Percentiles rank a stretch among this genome's conserved stretches.
These are phyloP conservation scores for Karalla daura DNA, from an alignment of 2,797 vertebrate species.

Conservation along the genomic window DNA sequence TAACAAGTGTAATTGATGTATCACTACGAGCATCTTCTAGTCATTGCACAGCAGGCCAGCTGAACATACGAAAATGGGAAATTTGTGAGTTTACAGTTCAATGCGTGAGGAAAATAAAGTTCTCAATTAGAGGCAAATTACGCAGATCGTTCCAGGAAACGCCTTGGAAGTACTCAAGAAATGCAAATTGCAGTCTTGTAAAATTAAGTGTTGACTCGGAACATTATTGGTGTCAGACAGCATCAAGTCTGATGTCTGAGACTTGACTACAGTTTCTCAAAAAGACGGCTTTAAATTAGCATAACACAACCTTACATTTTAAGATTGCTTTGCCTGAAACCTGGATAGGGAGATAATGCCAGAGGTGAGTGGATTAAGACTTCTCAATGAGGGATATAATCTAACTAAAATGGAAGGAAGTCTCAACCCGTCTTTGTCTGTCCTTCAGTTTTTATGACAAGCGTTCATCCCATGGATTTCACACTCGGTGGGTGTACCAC, in stretches of 20 bases:
- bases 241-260: not conserved
- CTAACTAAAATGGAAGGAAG: not conserved
- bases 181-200: not conserved
- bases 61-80: conserved; percentile 2
- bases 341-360: conserved; percentile 29
- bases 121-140: conserved; percentile 6
- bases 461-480: not conserved
- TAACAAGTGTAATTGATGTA: conserved; percentile 20
- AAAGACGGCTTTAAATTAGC: conserved; percentile 15
- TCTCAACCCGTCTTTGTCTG: not conserved
- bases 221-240: conserved; percentile 14
- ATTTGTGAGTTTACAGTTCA: not conserved
- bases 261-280: conserved; percentile 7
- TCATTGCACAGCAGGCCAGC: conserved; percentile 5
- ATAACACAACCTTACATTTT: conserved; percentile 24
- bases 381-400: conserved; percentile 13
- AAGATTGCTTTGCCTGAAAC: conserved; percentile 25
- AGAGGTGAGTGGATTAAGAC: conserved; percentile 30
- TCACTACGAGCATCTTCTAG: not conserved
- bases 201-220: not conserved
- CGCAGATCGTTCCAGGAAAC: not conserved
- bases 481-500: not conserved
- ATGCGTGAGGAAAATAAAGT: not conserved
- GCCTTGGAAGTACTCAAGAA: conserved; percentile 6
- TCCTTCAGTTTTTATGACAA: not conserved